Evolutionary conservation across 1,140 invertebrate species (phyloP), one percentile per base, ranked within the genome.

Genomic region (Ceratoteleas bidentatus): DNA sequence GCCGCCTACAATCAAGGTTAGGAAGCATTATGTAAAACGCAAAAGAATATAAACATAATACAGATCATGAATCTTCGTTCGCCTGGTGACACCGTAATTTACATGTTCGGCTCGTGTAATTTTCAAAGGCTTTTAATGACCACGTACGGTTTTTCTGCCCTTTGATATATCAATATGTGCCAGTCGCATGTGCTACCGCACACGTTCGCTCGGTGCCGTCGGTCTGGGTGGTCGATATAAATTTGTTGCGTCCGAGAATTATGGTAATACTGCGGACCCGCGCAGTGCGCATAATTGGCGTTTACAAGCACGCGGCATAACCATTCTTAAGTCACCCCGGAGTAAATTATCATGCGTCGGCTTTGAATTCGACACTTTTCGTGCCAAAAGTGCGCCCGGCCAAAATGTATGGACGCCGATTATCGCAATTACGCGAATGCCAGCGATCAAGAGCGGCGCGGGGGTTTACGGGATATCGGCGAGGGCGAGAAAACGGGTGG

Each of bases 211-310:
- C 66, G 32, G 15, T 53, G 57, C 15, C 34, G 65, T 56, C 84
- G 60, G 86, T 84, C 87, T 90, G 90, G 90, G 90, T 91, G 89
- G 90, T 87, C 90, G 74, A 80, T 84, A 85, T 87, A 86, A 88
- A 90, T 87, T 87, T 85, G 76, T 85, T 82, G 81, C 83, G 72
- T 81, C 68, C 84, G 85, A 75, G 85, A 89, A 90, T 90, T 90
- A 90, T 89, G 89, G 82, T 89, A 89, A 90, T 90, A 83, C 75
- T 60, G 56, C 75, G 82, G 84, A 87, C 61, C 87, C 88, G 85
- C 85, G 52, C 84, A 87, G 83, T 87, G 82, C 86, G 81, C 88
- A 87, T 90, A 91, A 91, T 91, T 91, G 89, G 88, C 88, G 88
- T 90, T 90, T 90, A 89, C 88, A 87, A 88, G 85, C 86, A 56